Percentiles rank a stretch among this genome's conserved stretches.
phyloP scores from a whole-genome alignment of 2,797 vertebrate genomes.

The Semaprochilodus insignis region DNA sequence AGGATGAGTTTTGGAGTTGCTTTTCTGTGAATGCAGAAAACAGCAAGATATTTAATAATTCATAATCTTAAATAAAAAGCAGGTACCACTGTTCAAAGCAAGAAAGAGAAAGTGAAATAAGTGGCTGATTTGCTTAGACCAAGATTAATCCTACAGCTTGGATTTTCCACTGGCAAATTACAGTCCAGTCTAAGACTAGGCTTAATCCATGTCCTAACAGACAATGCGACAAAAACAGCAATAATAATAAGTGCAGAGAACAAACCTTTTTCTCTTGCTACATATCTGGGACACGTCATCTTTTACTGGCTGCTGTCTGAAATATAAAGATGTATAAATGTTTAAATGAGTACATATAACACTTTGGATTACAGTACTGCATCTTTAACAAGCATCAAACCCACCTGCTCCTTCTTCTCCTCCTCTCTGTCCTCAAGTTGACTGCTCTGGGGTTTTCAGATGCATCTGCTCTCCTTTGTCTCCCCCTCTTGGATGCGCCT shows the following conservation, averaged over 20 bases:
- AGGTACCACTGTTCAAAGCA: not conserved
- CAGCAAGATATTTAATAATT: not conserved
- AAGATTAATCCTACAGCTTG: too few species aligned
- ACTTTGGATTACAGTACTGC: too few species aligned
- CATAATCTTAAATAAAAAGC: not conserved
- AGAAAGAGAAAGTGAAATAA: not conserved
- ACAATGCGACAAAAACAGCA: too few species aligned
- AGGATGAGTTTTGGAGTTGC: conserved; percentile 78
- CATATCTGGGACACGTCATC: conserved; percentile 53
- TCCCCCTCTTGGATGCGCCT: conserved; percentile 68
- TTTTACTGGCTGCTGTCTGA: conserved; percentile 54
- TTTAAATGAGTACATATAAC: not conserved
- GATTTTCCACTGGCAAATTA: too few species aligned
- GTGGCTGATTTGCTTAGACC: too few species aligned
- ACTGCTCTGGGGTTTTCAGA: not conserved
- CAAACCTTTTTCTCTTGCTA: conserved; percentile 57
- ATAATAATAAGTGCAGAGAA: not conserved
- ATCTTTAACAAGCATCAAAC: not conserved
- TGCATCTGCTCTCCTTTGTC: conserved; percentile 61
- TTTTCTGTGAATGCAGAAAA: conserved; percentile 70
- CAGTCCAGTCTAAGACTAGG: not conserved
- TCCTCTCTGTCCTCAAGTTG: conserved; percentile 7
- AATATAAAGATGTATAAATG: conserved; percentile 38
- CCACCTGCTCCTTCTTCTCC: conserved; percentile 66
- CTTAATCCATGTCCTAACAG: not conserved